Base-by-base conservation (phyloP, 2,797 vertebrate genomes). In the Sardinella longiceps region DNA sequence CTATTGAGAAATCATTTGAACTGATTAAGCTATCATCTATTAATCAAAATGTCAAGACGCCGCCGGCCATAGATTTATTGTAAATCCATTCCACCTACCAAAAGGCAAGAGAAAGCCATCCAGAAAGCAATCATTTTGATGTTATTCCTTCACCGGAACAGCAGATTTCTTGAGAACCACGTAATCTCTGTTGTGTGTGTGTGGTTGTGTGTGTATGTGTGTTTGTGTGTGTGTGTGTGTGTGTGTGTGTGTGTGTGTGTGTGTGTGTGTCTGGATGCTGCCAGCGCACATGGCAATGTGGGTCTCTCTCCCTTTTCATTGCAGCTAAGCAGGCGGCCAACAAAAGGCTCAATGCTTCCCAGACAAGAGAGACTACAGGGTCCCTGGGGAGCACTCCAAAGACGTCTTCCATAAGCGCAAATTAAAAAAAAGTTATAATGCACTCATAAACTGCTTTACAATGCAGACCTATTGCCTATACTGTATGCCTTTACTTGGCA, bases 351-450 rank as follows among this genome's bases (percentile, higher is more conserved):
- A 86, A 81, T 86, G 84, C 82, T 86, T 77, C 80, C 74, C 82
- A 85, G 83, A 87, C 81, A 83, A 70, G 63, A 77, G 51, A 82
- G 86, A 87, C 86, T 23, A 23, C 5, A 90, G 87, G 84, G 91
- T 91, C 88, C 87, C 80, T 85, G 87, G 45, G 80, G 88, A 88
- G 94, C 92, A 94, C 95, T 92, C 91, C 92, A 93, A 94, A 94
- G 91, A 88, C 50, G 30, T 85, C 84, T 86, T 58, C 12, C 2
- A 10, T 1, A 10, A 18, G 28, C 84, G 2, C 45, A 66, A 85
- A 20, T 20, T 20, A 53, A 53, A 51, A 48, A 51, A 84, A 15
- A 70, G 63, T 33, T 70, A 5, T 30, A 63, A 14, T 18, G 30
- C 63, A 70, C 63, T 70, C 30, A 70, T 15, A 70, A 70, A 70